These are phyloP conservation scores for Hypolimnas misippus DNA, from an alignment of 2,888 invertebrate species.

Conservation along the genomic window DNA sequence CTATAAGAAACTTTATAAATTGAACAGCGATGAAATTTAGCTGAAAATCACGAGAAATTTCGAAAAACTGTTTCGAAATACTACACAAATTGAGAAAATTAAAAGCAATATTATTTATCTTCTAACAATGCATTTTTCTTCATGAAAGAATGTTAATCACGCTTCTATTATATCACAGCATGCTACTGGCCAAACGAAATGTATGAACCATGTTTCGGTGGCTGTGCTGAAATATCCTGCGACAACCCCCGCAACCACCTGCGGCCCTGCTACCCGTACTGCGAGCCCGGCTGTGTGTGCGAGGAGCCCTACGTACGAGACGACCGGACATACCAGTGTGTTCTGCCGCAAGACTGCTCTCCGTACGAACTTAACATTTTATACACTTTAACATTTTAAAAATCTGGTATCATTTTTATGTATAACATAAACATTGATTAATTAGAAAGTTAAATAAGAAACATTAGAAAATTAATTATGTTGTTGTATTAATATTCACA, in stretches of 20 bases:
- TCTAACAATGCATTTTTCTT: not conserved
- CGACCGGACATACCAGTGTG: constrained; percentile 76
- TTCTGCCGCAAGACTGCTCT: constrained; percentile 75
- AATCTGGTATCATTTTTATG: too few species aligned
- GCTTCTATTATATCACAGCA: constrained; percentile 55
- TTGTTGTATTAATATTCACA: too few species aligned
- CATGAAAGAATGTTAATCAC: too few species aligned
- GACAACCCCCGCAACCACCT: constrained; percentile 78
- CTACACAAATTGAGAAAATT: not conserved
- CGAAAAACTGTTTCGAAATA: too few species aligned
- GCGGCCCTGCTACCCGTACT: constrained; percentile 78
- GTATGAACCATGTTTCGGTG: constrained; percentile 77
- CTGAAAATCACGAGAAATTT: too few species aligned
- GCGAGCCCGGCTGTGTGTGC: constrained; percentile 77
- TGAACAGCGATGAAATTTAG: not conserved
- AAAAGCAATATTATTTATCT: not conserved
- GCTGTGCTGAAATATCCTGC: constrained; percentile 76
- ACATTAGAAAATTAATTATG: too few species aligned
- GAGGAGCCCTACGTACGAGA: constrained; percentile 77
- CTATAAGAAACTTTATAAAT: constrained; percentile 38
- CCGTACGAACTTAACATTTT: constrained; percentile 56
- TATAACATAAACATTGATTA: too few species aligned
- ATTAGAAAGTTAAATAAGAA: too few species aligned
- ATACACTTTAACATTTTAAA: too few species aligned
- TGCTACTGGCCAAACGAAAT: constrained; percentile 77